Percentiles rank a stretch among this genome's conserved stretches.
Conservation (phyloP, 2,888 invertebrate species). For the Athetis lepigone region DNA sequence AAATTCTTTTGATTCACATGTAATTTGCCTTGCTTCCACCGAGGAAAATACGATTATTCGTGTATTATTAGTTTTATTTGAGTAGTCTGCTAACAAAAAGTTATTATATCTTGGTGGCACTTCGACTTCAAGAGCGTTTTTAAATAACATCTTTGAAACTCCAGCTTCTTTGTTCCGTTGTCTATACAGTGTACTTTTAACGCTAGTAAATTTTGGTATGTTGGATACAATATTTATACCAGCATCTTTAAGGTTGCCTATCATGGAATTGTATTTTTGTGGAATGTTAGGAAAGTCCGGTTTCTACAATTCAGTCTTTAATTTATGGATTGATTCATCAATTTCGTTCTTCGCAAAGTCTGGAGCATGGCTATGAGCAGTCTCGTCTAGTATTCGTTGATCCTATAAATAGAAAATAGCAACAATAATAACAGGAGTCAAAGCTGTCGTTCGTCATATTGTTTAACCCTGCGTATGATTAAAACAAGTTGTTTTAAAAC, state of each 20-base stretch:
- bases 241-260: slow-evolving; percentile 34
- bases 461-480: slow-evolving; percentile 20
- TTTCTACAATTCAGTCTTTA: slow-evolving; percentile 33
- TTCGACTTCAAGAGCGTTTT: slow-evolving; percentile 33
- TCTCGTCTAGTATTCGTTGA: slow-evolving; percentile 29
- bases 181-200: slow-evolving; percentile 31
- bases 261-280: slow-evolving; percentile 36
- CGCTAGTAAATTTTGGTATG: slow-evolving; percentile 28
- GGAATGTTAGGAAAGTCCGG: slow-evolving; percentile 34
- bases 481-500: slow-evolving; percentile 21
- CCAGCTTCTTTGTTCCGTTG: slow-evolving; percentile 30
- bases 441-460: slow-evolving; percentile 19
- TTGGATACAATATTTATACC: slow-evolving; percentile 31
- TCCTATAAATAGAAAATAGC: slow-evolving; percentile 25
- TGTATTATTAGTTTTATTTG: slow-evolving; percentile 30
- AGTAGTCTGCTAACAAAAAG: slow-evolving; percentile 32
- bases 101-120: slow-evolving; percentile 26
- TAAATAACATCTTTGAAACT: slow-evolving; percentile 32
- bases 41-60: slow-evolving; percentile 36
- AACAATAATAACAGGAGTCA: slow-evolving; percentile 23
- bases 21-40: slow-evolving; percentile 31
- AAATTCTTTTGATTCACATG: slow-evolving; percentile 29
- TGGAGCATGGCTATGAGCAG: slow-evolving; percentile 24
- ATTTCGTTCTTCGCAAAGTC: slow-evolving; percentile 36
- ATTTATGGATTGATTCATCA: slow-evolving; percentile 27